Evolutionary conservation across 2,888 invertebrate species (phyloP).

Genomic region (Pseudococcus jackbeardsleyi): DNA sequence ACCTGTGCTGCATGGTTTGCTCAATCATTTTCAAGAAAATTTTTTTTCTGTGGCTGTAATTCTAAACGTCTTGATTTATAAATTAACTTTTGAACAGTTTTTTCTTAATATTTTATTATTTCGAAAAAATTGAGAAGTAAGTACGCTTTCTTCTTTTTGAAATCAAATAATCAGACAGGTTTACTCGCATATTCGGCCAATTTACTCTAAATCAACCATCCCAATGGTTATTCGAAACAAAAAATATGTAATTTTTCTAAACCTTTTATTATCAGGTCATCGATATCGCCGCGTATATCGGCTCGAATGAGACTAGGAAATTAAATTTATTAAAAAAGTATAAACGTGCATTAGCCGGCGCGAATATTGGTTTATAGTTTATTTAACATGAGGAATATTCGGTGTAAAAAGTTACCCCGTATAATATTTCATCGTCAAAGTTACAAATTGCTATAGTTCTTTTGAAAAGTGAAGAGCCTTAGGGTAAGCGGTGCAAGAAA

Average conservation of each 20-base stretch:
- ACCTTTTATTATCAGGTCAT: neutral
- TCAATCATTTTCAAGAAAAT: too few species aligned
- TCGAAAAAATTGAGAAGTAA: too few species aligned
- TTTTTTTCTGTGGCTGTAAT: too few species aligned
- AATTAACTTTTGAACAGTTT: too few species aligned
- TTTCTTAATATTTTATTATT: too few species aligned
- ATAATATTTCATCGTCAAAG: slow-evolving; percentile 55
- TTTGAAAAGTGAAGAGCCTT: slow-evolving; percentile 53
- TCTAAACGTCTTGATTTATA: too few species aligned
- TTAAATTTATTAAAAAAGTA: slow-evolving; percentile 49
- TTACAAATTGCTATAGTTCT: slow-evolving; percentile 52
- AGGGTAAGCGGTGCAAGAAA: slow-evolving; percentile 55
- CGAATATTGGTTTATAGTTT: slow-evolving; percentile 43
- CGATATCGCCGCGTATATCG: neutral
- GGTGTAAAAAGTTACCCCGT: slow-evolving; percentile 36
- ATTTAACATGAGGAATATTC: slow-evolving; percentile 53
- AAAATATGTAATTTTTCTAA: neutral
- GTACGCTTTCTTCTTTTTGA: too few species aligned
- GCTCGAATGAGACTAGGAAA: neutral
- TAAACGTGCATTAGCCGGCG: slow-evolving; percentile 12
- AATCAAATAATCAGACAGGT: neutral
- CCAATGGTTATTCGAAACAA: neutral
- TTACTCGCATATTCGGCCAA: neutral
- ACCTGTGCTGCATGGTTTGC: too few species aligned
- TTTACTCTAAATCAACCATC: neutral